A percentile compares a stretch with the other conserved stretches of the same genome.
These are phyloP conservation scores for Drosophila hydei DNA, from an alignment of 1,140 invertebrate species.

Conservation along the genomic window DNA sequence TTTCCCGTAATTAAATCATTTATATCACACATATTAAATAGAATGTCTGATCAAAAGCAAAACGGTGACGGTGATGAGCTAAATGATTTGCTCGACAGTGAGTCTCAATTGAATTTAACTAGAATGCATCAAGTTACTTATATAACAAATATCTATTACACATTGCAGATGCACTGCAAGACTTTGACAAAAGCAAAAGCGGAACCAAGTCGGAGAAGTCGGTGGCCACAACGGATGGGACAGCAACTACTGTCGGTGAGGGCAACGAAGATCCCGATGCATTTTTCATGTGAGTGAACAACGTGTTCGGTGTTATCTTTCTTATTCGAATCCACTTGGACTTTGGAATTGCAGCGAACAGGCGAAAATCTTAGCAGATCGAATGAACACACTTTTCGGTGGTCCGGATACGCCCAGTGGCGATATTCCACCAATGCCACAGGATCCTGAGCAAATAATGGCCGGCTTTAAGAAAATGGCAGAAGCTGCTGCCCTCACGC, in stretches of 20 bases:
- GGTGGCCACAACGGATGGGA: constrained; percentile 32
- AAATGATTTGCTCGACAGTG: constrained; percentile 85
- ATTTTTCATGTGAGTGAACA: constrained; percentile 74
- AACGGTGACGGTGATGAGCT: constrained; percentile 81
- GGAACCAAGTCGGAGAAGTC: constrained; percentile 49
- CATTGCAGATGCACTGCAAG: constrained; percentile 84
- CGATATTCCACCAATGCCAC: constrained; percentile 72
- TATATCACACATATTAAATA: constrained; percentile 29
- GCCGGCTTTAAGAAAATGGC: constrained; percentile 83
- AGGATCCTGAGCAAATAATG: constrained; percentile 78
- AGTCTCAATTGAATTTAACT: constrained; percentile 34
- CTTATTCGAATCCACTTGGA: constrained; percentile 34
- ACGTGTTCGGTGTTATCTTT: not conserved
- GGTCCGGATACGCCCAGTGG: constrained; percentile 71
- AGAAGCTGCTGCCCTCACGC: constrained; percentile 75
- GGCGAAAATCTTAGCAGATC: constrained; percentile 78
- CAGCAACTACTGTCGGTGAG: constrained; percentile 16
- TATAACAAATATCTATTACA: constrained; percentile 36
- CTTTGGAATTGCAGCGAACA: constrained; percentile 75
- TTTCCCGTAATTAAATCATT: constrained; percentile 38
- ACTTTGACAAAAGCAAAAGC: constrained; percentile 83
- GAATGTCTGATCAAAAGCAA: constrained; percentile 73
- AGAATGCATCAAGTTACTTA: constrained; percentile 25
- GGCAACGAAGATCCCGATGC: constrained; percentile 54
- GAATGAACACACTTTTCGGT: constrained; percentile 80